Conservation (phyloP, 2,797 vertebrate genomes). For the Sebastolobus alascanus region DNA sequence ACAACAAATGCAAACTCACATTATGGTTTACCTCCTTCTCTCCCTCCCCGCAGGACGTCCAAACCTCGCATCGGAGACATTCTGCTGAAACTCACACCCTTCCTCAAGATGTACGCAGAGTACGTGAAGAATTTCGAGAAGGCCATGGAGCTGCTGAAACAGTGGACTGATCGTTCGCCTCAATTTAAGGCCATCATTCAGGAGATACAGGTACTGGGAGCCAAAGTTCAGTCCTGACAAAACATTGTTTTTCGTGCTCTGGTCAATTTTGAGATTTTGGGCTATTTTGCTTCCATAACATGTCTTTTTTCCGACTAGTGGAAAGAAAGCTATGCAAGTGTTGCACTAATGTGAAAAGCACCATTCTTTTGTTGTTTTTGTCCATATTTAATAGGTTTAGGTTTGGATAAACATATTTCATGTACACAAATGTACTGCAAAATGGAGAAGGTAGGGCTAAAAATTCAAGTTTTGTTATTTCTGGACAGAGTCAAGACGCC, state of each 20-base stretch:
- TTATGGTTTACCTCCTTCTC: not conserved
- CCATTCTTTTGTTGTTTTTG: not conserved
- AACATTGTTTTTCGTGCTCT: no score
- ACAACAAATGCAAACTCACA: not conserved
- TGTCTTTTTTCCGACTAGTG: no score
- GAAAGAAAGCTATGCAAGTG: no score
- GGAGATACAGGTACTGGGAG: constrained; percentile 92
- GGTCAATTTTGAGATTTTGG: no score
- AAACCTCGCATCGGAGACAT: constrained; percentile 96
- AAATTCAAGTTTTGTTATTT: not conserved
- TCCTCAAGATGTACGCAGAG: constrained; percentile 99
- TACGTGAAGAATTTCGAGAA: constrained; percentile 98
- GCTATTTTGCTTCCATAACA: no score
- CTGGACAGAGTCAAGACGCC: constrained; percentile 88
- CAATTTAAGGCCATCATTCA: constrained; percentile 94
- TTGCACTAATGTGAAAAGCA: no score
- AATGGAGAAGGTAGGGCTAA: no score
- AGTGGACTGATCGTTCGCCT: constrained; percentile 92
- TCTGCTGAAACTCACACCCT: constrained; percentile 95
- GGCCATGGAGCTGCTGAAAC: constrained; percentile 95
- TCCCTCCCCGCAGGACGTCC: constrained; percentile 83
- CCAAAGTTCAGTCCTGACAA: not conserved
- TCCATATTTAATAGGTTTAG: not conserved
- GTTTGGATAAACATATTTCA: no score
- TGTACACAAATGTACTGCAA: no score